A percentile compares a stretch with the other conserved stretches of the same genome.
These are phyloP conservation scores for Leptinotarsa juncta DNA, from an alignment of 2,888 invertebrate species.

Conservation along the genomic window DNA sequence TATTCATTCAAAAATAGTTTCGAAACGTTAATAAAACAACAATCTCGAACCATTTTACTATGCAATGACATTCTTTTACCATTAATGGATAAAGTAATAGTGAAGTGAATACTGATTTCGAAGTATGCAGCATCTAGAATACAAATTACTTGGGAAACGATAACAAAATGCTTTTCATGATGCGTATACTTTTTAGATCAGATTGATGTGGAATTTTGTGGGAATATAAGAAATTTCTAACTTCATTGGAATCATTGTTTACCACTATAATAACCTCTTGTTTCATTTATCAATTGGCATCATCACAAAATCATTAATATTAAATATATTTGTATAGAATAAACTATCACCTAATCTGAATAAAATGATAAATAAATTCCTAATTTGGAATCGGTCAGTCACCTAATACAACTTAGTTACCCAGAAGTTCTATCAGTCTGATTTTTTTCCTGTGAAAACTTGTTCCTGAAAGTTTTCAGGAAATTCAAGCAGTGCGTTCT, in stretches of 20 bases:
- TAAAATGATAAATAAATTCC: no score
- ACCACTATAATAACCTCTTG: no score
- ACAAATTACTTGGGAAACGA: constrained; percentile 6
- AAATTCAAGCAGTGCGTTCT: no score
- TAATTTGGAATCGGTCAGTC: no score
- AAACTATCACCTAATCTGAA: no score
- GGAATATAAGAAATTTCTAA: background rate
- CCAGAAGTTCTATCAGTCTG: no score
- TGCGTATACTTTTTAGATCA: background rate
- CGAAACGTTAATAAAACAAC: background rate
- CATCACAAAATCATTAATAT: no score
- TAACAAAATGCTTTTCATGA: background rate
- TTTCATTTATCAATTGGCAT: no score
- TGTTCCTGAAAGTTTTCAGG: no score
- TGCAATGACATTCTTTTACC: constrained; percentile 6
- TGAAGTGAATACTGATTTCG: constrained; percentile 6
- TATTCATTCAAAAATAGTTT: background rate
- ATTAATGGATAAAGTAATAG: constrained; percentile 4
- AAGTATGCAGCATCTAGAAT: background rate
- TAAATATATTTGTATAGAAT: no score
- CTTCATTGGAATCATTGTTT: background rate
- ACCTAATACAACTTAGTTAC: no score
- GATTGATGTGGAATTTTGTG: background rate
- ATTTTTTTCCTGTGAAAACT: no score
- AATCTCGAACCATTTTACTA: background rate